Base-by-base conservation (phyloP, 2,113 vertebrate genomes). In the Lagopus muta region DNA sequence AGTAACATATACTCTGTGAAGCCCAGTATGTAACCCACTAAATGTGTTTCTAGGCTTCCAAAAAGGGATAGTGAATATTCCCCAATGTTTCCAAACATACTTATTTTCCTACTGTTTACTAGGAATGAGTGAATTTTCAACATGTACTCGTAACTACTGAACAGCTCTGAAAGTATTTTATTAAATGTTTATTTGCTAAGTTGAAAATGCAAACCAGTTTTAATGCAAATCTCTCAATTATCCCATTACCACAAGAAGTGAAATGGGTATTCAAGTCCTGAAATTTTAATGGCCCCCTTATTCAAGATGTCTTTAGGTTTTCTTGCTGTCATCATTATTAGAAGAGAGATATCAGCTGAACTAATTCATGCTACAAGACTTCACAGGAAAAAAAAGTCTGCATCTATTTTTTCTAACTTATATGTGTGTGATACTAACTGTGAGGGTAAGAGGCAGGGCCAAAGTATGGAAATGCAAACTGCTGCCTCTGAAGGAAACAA, bases 401-500 rank as follows among this genome's bases (percentile, higher is more conserved):
- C 62, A 57, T 58, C 54, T 92, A 3, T 79, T 89, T 87, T 87
- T 92, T 57, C 64, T 60, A 52, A 34, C 62, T 58, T 72, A 50
- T 89, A 58, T 0, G 0, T 19, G 6, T 25, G 43, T 52, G 79
- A 54, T 91, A 80, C 73, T 66, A 88, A 71, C 58, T 81, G 57
- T 81, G 57, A 34, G 88, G 55, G 76, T 47, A 62, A 92, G 73
- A 54, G 24, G 22, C 70, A 47, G 71, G 88, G 82, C 45, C 45
- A 47, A 47, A 20, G 19, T 83, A 91, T 74, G 82, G 82, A 96
- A 95, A 95, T 83, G 60, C 60, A 86, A 77, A 32, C 90, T 91
- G 94, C 79, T 90, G 86, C 88, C 28, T 91, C 75, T 55, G 55
- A 89, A 95, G 79, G 92, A 95, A 91, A 93, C 79, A 86, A 93